Conservation (phyloP, 1,140 invertebrate species). For the Atopsyche davidsoni region DNA sequence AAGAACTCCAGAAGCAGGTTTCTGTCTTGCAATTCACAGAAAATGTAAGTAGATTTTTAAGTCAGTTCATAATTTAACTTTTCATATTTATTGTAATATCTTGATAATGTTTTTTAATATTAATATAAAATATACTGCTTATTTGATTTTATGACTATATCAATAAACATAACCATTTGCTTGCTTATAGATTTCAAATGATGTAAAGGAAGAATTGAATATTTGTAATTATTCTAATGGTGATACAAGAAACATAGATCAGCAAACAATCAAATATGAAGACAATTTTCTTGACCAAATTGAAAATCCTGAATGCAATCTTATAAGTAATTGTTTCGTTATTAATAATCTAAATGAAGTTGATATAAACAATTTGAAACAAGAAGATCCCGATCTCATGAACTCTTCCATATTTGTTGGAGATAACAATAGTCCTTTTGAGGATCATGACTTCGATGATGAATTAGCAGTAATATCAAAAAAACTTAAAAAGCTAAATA, state of each 20-base stretch:
- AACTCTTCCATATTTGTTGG: not conserved
- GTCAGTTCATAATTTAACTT: not conserved
- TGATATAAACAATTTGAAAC: conserved; percentile 10
- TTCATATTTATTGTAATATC: not conserved
- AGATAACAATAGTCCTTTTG: conserved; percentile 4
- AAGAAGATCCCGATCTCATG: conserved; percentile 6
- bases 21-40: not conserved
- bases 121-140: not conserved
- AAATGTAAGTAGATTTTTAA: not conserved
- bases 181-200: not conserved
- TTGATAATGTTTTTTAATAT: not conserved
- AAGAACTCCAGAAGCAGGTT: not conserved
- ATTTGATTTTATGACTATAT: not conserved
- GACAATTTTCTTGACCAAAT: not conserved
- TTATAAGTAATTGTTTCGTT: not conserved
- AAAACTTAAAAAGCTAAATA: conserved; percentile 11
- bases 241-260: not conserved
- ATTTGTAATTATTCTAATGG: conserved; percentile 1
- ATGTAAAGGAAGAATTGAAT: conserved; percentile 10
- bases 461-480: not conserved
- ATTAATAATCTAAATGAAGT: conserved; percentile 3
- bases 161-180: not conserved
- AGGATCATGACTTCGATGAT: not conserved
- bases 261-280: not conserved
- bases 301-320: not conserved